These are phyloP conservation scores for Dreissena polymorpha DNA, from an alignment of 1,140 invertebrate species.

Conservation along the genomic window DNA sequence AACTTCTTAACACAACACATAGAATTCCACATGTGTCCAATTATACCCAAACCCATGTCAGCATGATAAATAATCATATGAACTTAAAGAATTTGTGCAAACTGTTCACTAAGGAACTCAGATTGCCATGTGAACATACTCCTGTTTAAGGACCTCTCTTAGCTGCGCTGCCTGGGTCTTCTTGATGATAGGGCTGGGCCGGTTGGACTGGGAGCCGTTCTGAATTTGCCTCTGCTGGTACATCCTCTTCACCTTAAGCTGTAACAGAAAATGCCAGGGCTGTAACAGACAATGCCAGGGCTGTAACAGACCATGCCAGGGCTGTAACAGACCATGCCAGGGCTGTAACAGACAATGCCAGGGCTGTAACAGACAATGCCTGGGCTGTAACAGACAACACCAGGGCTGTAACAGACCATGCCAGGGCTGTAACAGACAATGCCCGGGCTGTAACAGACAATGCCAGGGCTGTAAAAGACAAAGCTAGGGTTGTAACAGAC, in stretches of 20 bases:
- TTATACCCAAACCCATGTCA: too few species aligned
- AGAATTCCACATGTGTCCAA: too few species aligned
- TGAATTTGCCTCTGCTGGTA: constrained; percentile 51
- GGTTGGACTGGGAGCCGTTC: constrained; percentile 10
- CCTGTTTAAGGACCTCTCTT: constrained; percentile 43
- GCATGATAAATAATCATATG: too few species aligned
- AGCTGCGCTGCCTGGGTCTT: constrained; percentile 42
- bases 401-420: constrained; percentile 10
- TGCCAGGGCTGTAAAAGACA: not conserved
- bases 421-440: not conserved
- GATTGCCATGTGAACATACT: constrained; percentile 14
- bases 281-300: not conserved
- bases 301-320: not conserved
- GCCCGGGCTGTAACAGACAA: constrained; percentile 7
- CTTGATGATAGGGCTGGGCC: constrained; percentile 46
- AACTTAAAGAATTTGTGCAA: too few species aligned
- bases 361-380: constrained; percentile 13
- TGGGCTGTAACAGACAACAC: not conserved
- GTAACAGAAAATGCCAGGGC: not conserved
- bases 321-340: constrained; percentile 12
- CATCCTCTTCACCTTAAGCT: constrained; percentile 36
- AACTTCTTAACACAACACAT: too few species aligned
- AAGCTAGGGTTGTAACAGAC: not conserved
- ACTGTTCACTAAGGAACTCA: too few species aligned
- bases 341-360: not conserved